phyloP scores from a whole-genome alignment of 2,113 vertebrate species.

The Clarias batrachus region DNA sequence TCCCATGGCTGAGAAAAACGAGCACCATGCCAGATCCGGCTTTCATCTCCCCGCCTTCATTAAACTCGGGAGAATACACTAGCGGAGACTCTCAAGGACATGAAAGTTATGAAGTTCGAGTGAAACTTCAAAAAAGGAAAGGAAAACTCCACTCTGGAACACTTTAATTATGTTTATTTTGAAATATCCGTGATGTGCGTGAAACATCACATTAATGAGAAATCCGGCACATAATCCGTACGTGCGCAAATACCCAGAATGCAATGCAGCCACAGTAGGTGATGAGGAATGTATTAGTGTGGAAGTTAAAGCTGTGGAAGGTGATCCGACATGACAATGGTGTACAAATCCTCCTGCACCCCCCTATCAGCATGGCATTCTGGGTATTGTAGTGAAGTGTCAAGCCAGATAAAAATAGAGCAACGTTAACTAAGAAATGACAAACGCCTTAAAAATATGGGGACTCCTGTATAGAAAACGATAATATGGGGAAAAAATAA shows the following conservation, averaged over 20 bases:
- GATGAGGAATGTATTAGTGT: background rate
- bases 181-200: background rate
- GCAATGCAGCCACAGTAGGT: background rate
- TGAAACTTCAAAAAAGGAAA: background rate
- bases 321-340: background rate
- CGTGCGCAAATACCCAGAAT: background rate
- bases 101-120: background rate
- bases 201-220: background rate
- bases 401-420: background rate
- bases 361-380: background rate
- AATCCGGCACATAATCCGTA: background rate
- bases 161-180: no score
- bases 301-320: background rate
- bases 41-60: constrained; percentile 59
- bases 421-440: background rate
- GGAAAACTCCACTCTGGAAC: background rate
- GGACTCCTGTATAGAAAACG: no score
- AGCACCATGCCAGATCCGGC: constrained; percentile 39
- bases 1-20: constrained; percentile 43
- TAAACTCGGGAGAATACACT: constrained; percentile 61
- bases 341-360: no score
- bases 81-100: constrained; percentile 53
- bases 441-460: no score
- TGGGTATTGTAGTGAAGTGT: background rate
- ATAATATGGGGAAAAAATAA: no score